Percentiles rank a stretch among this genome's conserved stretches.
phyloP scores from a whole-genome alignment of 2,888 invertebrate species.

The Peribatodes rhomboidaria region DNA sequence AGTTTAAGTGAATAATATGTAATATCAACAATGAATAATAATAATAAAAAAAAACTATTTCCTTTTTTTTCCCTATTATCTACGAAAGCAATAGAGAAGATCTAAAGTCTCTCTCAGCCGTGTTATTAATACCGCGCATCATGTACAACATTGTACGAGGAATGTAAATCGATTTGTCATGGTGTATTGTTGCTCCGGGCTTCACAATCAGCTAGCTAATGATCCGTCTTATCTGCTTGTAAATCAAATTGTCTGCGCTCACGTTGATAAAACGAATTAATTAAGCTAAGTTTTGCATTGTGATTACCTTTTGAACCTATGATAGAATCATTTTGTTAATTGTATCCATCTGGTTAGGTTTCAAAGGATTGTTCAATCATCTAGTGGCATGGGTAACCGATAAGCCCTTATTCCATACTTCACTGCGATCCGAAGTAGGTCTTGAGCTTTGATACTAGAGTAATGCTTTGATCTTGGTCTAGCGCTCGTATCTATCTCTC shows the following conservation, averaged over 20 bases:
- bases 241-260: conserved; percentile 62
- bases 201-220: conserved; percentile 63
- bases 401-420: too few relatives aligned
- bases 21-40: too few relatives aligned
- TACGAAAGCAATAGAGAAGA: not conserved
- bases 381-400: not conserved
- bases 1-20: too few relatives aligned
- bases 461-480: not conserved
- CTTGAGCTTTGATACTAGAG: not conserved
- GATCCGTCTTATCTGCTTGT: conserved; percentile 64
- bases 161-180: conserved; percentile 52
- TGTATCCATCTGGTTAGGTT: not conserved
- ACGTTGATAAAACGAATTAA: conserved; percentile 35
- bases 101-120: not conserved
- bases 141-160: conserved; percentile 33
- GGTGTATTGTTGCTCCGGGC: conserved; percentile 59
- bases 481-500: not conserved
- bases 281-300: conserved; percentile 10
- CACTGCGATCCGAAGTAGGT: too few relatives aligned
- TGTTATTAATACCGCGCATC: conserved; percentile 22
- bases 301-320: not conserved
- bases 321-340: not conserved
- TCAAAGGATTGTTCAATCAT: not conserved
- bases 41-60: too few relatives aligned
- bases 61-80: too few relatives aligned